Percentiles rank a stretch among this genome's conserved stretches.
phyloP scores from a whole-genome alignment of 2,888 invertebrate genomes.

The Carabus problematicus region DNA sequence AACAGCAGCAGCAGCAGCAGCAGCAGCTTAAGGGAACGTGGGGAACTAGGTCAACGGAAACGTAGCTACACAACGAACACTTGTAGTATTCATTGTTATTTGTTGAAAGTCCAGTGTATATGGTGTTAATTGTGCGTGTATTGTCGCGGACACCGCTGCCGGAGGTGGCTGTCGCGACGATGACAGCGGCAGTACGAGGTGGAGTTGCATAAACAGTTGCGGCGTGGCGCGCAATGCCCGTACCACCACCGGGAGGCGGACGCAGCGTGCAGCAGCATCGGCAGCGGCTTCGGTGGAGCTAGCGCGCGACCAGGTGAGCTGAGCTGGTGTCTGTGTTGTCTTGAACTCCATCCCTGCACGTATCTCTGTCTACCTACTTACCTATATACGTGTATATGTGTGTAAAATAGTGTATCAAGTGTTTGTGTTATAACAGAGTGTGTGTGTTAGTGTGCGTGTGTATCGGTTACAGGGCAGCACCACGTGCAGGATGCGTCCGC shows the following conservation, averaged over 20 bases:
- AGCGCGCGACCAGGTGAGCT: conserved; percentile 15
- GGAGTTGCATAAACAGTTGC: conserved; percentile 56
- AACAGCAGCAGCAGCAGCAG: conserved; percentile 1
- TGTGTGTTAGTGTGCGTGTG: background rate
- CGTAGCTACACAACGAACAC: background rate
- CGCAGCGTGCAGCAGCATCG: conserved; percentile 47
- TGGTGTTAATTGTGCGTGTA: background rate
- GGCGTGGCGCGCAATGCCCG: conserved; percentile 61
- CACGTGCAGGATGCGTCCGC: conserved; percentile 25
- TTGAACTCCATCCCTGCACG: background rate
- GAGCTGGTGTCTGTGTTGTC: background rate
- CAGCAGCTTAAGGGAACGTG: conserved; percentile 2
- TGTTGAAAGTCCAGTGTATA: background rate
- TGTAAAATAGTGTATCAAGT: background rate
- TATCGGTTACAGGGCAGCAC: conserved; percentile 6
- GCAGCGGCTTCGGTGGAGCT: conserved; percentile 16
- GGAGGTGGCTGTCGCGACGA: conserved; percentile 16
- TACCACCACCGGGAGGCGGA: conserved; percentile 60
- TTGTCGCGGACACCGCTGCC: background rate
- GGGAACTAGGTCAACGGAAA: conserved; percentile 4
- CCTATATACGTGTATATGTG: background rate
- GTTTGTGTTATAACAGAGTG: background rate
- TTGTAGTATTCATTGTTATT: background rate
- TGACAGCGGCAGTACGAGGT: conserved; percentile 35
- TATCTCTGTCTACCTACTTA: background rate